These are phyloP conservation scores for Cottoperca gobio DNA, from an alignment of 2,797 vertebrate genomes.

Conservation along the genomic window DNA sequence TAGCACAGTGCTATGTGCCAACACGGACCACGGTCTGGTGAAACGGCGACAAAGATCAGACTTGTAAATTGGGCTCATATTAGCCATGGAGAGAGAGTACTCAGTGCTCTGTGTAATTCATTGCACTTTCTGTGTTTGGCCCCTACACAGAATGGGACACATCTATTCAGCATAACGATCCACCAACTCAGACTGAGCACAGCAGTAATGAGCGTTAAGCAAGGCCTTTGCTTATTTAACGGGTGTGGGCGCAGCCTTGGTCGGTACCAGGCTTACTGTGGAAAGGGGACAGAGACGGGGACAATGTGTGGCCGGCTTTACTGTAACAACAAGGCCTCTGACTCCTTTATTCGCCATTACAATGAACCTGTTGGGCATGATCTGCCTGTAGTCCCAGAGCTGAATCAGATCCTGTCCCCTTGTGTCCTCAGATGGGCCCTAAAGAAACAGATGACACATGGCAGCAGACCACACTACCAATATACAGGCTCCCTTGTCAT, in stretches of 20 bases:
- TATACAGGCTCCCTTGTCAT: slow-evolving; percentile 53
- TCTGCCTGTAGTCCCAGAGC: slow-evolving; percentile 56
- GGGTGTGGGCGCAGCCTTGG: slow-evolving; percentile 39
- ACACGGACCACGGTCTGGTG: slow-evolving; percentile 38
- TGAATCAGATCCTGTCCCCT: slow-evolving; percentile 80
- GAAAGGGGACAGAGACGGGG: slow-evolving; percentile 26
- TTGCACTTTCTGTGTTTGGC: slow-evolving; percentile 44
- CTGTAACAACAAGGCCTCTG: slow-evolving; percentile 64
- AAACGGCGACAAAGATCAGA: slow-evolving; percentile 36
- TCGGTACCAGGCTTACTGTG: slow-evolving; percentile 35
- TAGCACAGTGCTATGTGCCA: slow-evolving; percentile 33
- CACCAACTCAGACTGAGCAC: slow-evolving; percentile 40
- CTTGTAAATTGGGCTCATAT: slow-evolving; percentile 44
- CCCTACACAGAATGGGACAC: slow-evolving; percentile 37
- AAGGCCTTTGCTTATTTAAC: slow-evolving; percentile 63
- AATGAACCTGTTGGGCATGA: slow-evolving; percentile 59
- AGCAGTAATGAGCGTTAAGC: slow-evolving; percentile 64
- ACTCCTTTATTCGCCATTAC: slow-evolving; percentile 69
- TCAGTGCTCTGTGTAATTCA: slow-evolving; percentile 52
- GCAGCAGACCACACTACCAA: slow-evolving; percentile 52
- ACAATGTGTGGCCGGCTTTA: slow-evolving; percentile 57
- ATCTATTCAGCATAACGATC: slow-evolving; percentile 62
- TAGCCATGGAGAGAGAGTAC: slow-evolving; percentile 35
- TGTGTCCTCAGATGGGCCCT: slow-evolving; percentile 64
- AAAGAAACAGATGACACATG: slow-evolving; percentile 80